Evolutionary conservation across 2,797 vertebrate genomes (phyloP).

Genomic region (Rhinoraja longicauda): DNA sequence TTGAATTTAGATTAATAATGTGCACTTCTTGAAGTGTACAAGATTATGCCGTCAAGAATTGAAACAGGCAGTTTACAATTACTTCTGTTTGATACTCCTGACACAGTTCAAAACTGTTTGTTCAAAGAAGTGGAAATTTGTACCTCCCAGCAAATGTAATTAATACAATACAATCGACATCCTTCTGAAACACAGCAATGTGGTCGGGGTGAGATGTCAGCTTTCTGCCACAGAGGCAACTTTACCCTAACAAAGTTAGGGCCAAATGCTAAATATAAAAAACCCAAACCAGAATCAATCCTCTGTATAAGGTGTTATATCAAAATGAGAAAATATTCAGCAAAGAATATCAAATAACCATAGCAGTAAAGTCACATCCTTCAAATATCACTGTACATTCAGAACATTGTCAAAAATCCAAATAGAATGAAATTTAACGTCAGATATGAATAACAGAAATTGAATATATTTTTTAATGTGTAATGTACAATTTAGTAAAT

Average conservation of each 20-base stretch:
- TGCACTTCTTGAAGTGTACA: not conserved
- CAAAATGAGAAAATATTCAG: not conserved
- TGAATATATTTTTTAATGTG: not conserved
- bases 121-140: slow-evolving; percentile 12
- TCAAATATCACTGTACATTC: not conserved
- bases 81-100: not conserved
- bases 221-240: too few species aligned
- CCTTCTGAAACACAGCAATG: not conserved
- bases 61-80: not conserved
- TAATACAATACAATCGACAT: not conserved
- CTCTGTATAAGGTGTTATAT: not conserved
- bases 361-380: not conserved
- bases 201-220: not conserved
- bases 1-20: not conserved
- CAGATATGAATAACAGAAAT: not conserved
- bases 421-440: not conserved
- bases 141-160: not conserved
- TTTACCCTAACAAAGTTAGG: not conserved
- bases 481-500: too few species aligned
- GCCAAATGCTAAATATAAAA: not conserved
- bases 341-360: not conserved
- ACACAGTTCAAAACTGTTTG: not conserved
- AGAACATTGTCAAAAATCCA: not conserved
- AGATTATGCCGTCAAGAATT: not conserved
- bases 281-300: not conserved